Evolutionary conservation across 2,797 vertebrate species (phyloP), one percentile per base, ranked within the genome.

Genomic region (Ceyx erithaca): DNA sequence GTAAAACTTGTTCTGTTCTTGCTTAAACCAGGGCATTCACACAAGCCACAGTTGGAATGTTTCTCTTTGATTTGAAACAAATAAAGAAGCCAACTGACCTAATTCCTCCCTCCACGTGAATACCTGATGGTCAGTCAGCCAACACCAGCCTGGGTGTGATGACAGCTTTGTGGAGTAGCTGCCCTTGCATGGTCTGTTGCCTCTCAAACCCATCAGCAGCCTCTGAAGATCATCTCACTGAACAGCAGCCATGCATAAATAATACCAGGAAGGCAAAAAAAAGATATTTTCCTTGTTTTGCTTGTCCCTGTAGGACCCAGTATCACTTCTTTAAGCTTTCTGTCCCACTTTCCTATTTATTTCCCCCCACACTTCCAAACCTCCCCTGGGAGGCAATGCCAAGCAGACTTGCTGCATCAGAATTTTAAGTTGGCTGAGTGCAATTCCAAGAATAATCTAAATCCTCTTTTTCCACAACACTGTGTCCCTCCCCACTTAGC

Each of bases 281-380:
- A 48, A 23, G 71, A 78, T 5, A 31, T 70, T 70, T 31, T 85
- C 37, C 37, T 46, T 77, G 18, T 89, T 94, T 71, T 78, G 16
- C 41, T 78, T 91, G 35, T 66, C 43, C 70, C 31, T 25, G 23
- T 72, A 78, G 51, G 77, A 70, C 41, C 14, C 16, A 46, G 3
- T 86, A 80, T 77, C 54, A 80, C 14, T 78, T 59, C 51, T 70
- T 77, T 70, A 80, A 82, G 68, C 19, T 67, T 87, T 80, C 68
- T 70, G 64, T 43, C 66, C 86, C 80, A 66, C 19, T 93, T 93
- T 87, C 72, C 49, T 78, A 58, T 67, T 87, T 87, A 51, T 89
- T 89, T 90, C 76, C 80, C 54, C 61, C 28, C 21, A 21, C 13
- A 43, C 26, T 94, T 83, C 68, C 75, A 41, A 89, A 89, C 73